These are phyloP conservation scores for Syngnathus floridae DNA, from an alignment of 2,113 vertebrate species.

Conservation along the genomic window DNA sequence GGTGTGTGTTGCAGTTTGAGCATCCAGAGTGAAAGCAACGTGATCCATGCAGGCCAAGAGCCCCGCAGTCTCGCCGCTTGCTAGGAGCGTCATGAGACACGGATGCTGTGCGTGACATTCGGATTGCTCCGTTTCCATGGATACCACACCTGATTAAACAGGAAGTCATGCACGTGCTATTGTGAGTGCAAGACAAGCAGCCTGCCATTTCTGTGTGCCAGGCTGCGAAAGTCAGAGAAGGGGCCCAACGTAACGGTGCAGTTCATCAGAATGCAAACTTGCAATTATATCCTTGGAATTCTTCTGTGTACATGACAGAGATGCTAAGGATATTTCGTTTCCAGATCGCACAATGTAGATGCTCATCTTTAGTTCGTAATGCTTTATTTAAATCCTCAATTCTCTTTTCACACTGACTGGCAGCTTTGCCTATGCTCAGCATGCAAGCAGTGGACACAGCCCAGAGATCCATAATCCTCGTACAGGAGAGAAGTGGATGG, in stretches of 20 bases:
- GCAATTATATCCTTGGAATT: constrained; percentile 30
- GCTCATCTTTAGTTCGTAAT: constrained; percentile 32
- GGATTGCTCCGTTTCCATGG: constrained; percentile 66
- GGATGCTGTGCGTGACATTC: constrained; percentile 47
- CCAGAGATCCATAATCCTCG: constrained; percentile 63
- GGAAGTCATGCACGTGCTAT: constrained; percentile 55
- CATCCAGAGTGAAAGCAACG: constrained; percentile 15
- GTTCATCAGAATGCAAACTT: constrained; percentile 22
- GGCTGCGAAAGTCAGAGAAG: constrained; percentile 21
- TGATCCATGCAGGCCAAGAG: constrained; percentile 30
- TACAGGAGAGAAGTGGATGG: constrained; percentile 62
- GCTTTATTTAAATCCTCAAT: constrained; percentile 47
- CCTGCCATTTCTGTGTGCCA: constrained; percentile 41
- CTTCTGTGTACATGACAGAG: constrained; percentile 12
- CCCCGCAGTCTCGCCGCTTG: constrained; percentile 37
- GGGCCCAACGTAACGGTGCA: constrained; percentile 4
- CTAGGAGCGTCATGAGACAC: constrained; percentile 36
- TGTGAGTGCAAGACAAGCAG: constrained; percentile 41
- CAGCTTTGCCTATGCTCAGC: constrained; percentile 52
- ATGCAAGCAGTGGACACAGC: constrained; percentile 53
- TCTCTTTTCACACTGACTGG: constrained; percentile 42
- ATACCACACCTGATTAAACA: constrained; percentile 64
- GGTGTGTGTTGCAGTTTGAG: constrained; percentile 24
- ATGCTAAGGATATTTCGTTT: constrained; percentile 25
- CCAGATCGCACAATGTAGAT: constrained; percentile 42